Conservation (phyloP, 2,797 vertebrate genomes). For the Microctenopoma stevenorrisi region DNA sequence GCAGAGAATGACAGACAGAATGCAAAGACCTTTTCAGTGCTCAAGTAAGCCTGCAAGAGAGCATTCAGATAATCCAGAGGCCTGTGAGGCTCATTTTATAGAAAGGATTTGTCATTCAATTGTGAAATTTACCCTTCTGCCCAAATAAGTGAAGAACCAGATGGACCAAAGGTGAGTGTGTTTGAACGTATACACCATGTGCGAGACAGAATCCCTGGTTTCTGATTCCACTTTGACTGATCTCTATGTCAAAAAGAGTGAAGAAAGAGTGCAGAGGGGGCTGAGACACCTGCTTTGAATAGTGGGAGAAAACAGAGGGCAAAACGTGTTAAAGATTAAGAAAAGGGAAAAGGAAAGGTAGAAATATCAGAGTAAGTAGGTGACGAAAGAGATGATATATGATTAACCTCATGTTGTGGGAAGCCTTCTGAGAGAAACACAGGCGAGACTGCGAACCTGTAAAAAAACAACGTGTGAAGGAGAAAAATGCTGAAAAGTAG, state of each 20-base stretch:
- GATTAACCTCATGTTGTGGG: constrained; percentile 22
- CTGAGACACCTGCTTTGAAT: constrained; percentile 53
- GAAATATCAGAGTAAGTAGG: constrained; percentile 35
- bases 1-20: too few relatives aligned
- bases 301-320: constrained; percentile 8
- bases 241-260: constrained; percentile 23
- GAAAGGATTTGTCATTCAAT: constrained; percentile 11
- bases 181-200: constrained; percentile 16
- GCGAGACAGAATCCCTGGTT: constrained; percentile 9
- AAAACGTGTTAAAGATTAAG: constrained; percentile 29
- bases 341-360: constrained; percentile 9
- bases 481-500: constrained; percentile 22
- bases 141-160: constrained; percentile 34
- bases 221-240: constrained; percentile 12
- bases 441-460: constrained; percentile 14
- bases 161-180: constrained; percentile 34
- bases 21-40: too few relatives aligned
- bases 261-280: background rate
- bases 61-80: too few relatives aligned
- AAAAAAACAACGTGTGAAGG: constrained; percentile 10
- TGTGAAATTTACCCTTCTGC: constrained; percentile 21
- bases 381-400: constrained; percentile 37
- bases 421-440: constrained; percentile 39
- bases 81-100: too few relatives aligned
- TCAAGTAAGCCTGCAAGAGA: too few relatives aligned